A percentile compares a stretch with the other conserved stretches of the same genome.
phyloP scores from a whole-genome alignment of 1,140 invertebrate genomes.

The Tetramorium simillimum region DNA sequence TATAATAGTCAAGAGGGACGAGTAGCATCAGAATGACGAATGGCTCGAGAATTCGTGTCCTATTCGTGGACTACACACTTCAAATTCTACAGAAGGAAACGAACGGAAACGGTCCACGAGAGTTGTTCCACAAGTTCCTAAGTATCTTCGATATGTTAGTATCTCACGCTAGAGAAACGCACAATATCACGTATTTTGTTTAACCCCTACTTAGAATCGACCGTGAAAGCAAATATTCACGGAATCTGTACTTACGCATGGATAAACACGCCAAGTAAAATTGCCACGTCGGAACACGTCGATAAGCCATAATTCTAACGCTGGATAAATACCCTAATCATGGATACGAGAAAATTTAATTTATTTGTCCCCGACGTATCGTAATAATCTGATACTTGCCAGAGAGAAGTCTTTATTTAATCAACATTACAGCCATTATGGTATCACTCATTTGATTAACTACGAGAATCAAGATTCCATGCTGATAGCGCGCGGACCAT shows the following conservation, averaged over 20 bases:
- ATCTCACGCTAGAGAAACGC: neutral
- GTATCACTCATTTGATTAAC: neutral
- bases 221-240: neutral
- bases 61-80: constrained; percentile 28
- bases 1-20: constrained; percentile 12
- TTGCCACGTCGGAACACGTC: neutral
- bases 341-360: neutral
- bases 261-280: neutral
- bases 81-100: neutral
- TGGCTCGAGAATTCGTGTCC: constrained; percentile 41
- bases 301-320: neutral
- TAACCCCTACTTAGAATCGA: neutral
- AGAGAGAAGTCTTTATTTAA: neutral
- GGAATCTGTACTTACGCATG: neutral
- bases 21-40: constrained; percentile 4
- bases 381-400: neutral
- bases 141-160: neutral
- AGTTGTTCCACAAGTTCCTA: neutral
- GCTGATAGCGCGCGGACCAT: neutral
- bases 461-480: neutral
- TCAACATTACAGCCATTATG: neutral
- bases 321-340: neutral
- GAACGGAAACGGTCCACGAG: neutral
- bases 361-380: neutral
- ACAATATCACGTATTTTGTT: neutral